These are phyloP conservation scores for Gnathonemus longibarbis DNA, from an alignment of 2,113 vertebrate species.

Conservation along the genomic window DNA sequence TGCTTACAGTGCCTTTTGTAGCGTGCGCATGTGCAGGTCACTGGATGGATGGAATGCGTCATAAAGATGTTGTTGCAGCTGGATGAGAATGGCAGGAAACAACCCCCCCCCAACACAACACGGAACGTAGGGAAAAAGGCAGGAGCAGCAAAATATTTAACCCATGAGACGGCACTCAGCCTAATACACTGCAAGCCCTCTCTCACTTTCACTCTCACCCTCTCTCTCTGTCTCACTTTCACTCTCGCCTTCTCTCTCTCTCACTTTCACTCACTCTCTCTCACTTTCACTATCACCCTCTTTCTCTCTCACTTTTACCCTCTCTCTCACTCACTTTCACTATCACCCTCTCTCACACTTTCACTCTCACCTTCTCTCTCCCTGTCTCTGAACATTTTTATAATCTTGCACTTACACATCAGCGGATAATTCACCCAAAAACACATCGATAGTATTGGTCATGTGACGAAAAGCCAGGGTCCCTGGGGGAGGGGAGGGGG, in stretches of 20 bases:
- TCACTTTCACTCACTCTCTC: background rate
- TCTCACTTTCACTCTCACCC: background rate
- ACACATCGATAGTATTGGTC: background rate
- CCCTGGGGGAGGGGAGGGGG: background rate
- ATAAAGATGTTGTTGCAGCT: conserved; percentile 36
- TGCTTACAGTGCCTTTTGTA: background rate
- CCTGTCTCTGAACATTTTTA: background rate
- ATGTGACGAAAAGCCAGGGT: background rate
- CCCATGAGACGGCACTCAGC: background rate
- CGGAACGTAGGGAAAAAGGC: conserved; percentile 12
- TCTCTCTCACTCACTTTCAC: background rate
- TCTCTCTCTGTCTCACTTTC: background rate
- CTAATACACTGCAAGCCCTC: background rate
- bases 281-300: background rate
- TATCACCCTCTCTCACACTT: background rate
- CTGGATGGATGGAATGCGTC: conserved; percentile 15
- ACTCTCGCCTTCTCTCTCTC: background rate
- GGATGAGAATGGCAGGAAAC: conserved; percentile 34
- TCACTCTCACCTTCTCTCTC: background rate
- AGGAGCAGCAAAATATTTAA: background rate
- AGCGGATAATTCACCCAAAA: background rate
- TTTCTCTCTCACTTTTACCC: background rate
- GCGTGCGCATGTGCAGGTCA: background rate
- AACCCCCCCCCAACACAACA: conserved; percentile 5
- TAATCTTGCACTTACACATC: background rate